Conservation (phyloP, 2,113 vertebrate genomes). For the Oryzias javanicus region DNA sequence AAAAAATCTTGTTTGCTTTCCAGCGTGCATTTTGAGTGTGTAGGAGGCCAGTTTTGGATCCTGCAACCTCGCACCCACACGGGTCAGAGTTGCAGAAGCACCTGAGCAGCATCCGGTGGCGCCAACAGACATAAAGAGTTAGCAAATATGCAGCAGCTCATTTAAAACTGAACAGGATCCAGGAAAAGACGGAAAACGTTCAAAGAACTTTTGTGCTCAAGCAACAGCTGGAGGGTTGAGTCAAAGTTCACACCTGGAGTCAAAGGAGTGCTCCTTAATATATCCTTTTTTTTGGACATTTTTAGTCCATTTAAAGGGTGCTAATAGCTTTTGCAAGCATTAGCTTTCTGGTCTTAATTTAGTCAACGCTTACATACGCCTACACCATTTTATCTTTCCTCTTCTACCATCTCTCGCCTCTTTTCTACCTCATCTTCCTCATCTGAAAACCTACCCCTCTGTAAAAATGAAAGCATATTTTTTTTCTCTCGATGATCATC, state of each 20-base stretch:
- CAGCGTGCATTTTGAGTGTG: conserved; percentile 31
- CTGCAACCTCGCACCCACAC: conserved; percentile 55
- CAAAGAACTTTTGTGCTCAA: conserved; percentile 13
- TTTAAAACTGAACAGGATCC: conserved; percentile 44
- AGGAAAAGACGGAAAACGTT: conserved; percentile 31
- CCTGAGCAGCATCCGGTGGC: conserved; percentile 54
- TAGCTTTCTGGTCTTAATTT: conserved; percentile 36
- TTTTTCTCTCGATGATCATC: conserved; percentile 17
- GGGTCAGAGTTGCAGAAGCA: conserved; percentile 55
- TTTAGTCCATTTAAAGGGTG: conserved; percentile 5
- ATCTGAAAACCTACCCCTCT: conserved; percentile 25
- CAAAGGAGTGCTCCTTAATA: conserved; percentile 21
- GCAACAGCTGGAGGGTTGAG: conserved; percentile 11
- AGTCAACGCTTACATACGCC: conserved; percentile 40
- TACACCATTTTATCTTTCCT: conserved; percentile 27
- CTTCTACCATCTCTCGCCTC: conserved; percentile 12
- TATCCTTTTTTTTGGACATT: conserved; percentile 12
- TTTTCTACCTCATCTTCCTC: conserved; percentile 36
- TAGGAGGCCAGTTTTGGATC: conserved; percentile 59
- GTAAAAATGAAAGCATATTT: conserved; percentile 23
- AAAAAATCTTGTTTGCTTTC: conserved; percentile 5
- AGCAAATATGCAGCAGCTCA: conserved; percentile 51
- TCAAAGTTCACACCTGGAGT: conserved; percentile 29
- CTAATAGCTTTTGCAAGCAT: conserved; percentile 35
- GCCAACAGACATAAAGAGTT: conserved; percentile 53